A percentile compares a stretch with the other conserved stretches of the same genome.
Evolutionary conservation across 1,140 invertebrate species (phyloP).

Genomic region (Pogonognathellus flavescens): DNA sequence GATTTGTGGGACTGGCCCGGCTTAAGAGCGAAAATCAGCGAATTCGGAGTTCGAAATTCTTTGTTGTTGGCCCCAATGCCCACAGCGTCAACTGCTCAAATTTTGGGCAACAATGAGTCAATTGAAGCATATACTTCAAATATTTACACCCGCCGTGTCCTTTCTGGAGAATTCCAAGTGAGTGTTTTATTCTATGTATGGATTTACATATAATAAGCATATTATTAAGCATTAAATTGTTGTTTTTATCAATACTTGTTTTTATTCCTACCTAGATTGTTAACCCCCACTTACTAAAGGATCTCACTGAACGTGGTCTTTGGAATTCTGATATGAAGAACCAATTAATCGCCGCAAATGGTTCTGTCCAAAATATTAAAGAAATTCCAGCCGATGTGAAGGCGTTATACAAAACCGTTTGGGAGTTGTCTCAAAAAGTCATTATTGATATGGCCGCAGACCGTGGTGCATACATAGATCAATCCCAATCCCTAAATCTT

Average conservation of each 20-base stretch:
- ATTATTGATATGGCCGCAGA: constrained; percentile 98
- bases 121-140: constrained; percentile 99
- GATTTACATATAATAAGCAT: too few relatives aligned
- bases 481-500: constrained; percentile 97
- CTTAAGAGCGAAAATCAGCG: constrained; percentile 88
- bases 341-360: constrained; percentile 89
- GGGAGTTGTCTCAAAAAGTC: constrained; percentile 97
- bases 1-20: constrained; percentile 90
- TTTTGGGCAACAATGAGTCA: constrained; percentile 98
- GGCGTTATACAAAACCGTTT: constrained; percentile 96
- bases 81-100: constrained; percentile 98
- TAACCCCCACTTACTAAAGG: constrained; percentile 95
- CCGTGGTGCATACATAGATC: constrained; percentile 97
- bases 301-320: constrained; percentile 89
- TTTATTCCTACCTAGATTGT: constrained; percentile 81
- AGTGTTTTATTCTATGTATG: background rate
- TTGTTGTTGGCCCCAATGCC: constrained; percentile 98
- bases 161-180: constrained; percentile 89
- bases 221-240: too few relatives aligned
- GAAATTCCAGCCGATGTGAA: constrained; percentile 91
- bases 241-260: constrained; percentile 21
- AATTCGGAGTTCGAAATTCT: constrained; percentile 94
- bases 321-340: constrained; percentile 99
- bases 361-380: constrained; percentile 91
- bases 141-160: constrained; percentile 92